A percentile compares a stretch with the other conserved stretches of the same genome.
phyloP scores from a whole-genome alignment of 2,113 vertebrate species.

The Nycticebus coucang region DNA sequence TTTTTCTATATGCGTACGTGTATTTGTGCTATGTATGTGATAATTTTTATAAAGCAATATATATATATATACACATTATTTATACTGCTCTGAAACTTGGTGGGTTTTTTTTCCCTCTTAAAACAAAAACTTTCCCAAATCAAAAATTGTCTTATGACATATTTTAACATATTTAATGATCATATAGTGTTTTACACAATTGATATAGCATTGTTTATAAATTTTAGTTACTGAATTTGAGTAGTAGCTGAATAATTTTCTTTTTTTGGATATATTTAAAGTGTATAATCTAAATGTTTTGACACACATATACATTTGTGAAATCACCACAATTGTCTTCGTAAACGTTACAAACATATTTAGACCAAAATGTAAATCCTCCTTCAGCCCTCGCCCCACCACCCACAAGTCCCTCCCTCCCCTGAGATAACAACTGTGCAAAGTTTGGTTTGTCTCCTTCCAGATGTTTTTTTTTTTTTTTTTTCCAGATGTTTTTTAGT shows the following conservation, averaged over 20 bases:
- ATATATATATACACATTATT: background rate
- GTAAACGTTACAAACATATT: background rate
- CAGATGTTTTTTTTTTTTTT: background rate
- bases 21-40: background rate
- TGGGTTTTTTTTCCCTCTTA: background rate
- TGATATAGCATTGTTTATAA: background rate
- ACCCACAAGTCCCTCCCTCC: background rate
- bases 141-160: background rate
- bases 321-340: background rate
- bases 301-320: too few relatives aligned
- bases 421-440: background rate
- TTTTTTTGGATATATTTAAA: background rate
- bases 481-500: background rate
- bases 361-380: background rate
- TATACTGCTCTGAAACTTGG: background rate
- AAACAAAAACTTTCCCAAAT: background rate
- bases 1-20: background rate
- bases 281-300: too few relatives aligned
- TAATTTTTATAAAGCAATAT: background rate
- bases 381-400: background rate
- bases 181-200: background rate
- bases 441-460: background rate
- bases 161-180: conserved; percentile 10
- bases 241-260: background rate
- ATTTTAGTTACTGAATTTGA: background rate